Evolutionary conservation across 2,797 vertebrate genomes (phyloP).

Genomic region (Ceyx erithaca): DNA sequence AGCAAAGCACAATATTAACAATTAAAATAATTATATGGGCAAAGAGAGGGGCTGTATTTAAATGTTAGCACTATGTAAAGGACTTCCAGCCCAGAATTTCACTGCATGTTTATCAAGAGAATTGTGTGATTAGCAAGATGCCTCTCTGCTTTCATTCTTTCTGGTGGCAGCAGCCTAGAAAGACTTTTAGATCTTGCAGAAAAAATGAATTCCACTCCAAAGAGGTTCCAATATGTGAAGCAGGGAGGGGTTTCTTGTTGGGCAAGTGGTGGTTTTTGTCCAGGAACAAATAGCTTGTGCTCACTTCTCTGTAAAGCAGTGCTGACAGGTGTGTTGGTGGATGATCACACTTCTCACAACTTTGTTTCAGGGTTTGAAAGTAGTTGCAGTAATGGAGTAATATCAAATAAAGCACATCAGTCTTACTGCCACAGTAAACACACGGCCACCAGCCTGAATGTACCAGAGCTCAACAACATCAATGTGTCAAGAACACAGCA

Average conservation of each 20-base stretch:
- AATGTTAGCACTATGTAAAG: background rate
- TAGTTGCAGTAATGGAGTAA: constrained; percentile 97
- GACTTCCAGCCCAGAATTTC: background rate
- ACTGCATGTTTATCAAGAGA: background rate
- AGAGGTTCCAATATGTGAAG: background rate
- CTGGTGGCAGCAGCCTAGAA: background rate
- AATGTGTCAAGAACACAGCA: constrained; percentile 92
- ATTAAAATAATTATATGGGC: background rate
- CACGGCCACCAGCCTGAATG: constrained; percentile 83
- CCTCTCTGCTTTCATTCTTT: background rate
- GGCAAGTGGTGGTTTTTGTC: background rate
- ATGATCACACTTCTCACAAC: background rate
- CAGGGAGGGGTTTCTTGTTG: background rate
- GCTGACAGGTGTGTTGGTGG: background rate
- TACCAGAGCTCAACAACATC: constrained; percentile 89
- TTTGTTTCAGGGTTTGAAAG: constrained; percentile 89
- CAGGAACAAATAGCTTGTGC: background rate
- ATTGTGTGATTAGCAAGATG: background rate
- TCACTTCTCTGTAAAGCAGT: background rate
- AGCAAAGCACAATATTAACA: constrained; percentile 16
- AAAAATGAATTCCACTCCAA: background rate
- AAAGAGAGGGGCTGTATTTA: background rate
- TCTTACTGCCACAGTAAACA: constrained; percentile 93
- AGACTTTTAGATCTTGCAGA: background rate
- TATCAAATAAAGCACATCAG: constrained; percentile 90